Evolutionary conservation across 1,140 invertebrate species (phyloP), one percentile per base, ranked within the genome.

Genomic region (Panulirus ornatus): DNA sequence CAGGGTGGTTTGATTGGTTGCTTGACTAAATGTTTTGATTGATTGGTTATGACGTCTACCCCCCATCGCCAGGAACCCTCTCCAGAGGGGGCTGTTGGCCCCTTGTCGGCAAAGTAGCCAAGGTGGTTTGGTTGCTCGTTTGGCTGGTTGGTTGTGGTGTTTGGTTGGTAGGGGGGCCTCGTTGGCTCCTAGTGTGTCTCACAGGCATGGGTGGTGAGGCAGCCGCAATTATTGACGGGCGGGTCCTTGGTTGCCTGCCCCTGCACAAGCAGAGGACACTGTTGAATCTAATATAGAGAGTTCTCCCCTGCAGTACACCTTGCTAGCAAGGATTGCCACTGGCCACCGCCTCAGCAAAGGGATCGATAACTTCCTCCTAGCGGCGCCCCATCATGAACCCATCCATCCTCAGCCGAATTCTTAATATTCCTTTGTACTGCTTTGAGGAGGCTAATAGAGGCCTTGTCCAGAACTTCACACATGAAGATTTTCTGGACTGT

Each of bases 221-320:
- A 27, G 58, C n/a, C 58, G 58, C 58, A 66, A 66, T 66, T 66
- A 66, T 66, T 66, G 58, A 66, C 58, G 58, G 58, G n/a, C 5
- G 58, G 58, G 58, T 66, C 58, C 58, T 66, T 66, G 58, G 58
- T 66, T 27, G 14, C 27, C 40, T 79, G 76, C 34, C 78, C 30
- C 38, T 34, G 19, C 44, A 36, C 78, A n/a, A 51, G 27, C 78
- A 66, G 58, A 66, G n/a, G 58, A 66, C 58, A 66, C 58, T 66
- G 58, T 58, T 81, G 47, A 81, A 81, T 42, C 78, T 81, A 81
- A 81, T 81, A 51, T 81, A 58, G 47, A 81, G 30, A 81, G 42
- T 58, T 36, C 54, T 58, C 78, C 47, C 78, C 78, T 81, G 78
- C 78, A 42, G 30, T 58, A 81, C 78, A 81, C 42, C 47, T 44